phyloP scores from a whole-genome alignment of 2,113 vertebrate genomes.

The Camelus bactrianus region DNA sequence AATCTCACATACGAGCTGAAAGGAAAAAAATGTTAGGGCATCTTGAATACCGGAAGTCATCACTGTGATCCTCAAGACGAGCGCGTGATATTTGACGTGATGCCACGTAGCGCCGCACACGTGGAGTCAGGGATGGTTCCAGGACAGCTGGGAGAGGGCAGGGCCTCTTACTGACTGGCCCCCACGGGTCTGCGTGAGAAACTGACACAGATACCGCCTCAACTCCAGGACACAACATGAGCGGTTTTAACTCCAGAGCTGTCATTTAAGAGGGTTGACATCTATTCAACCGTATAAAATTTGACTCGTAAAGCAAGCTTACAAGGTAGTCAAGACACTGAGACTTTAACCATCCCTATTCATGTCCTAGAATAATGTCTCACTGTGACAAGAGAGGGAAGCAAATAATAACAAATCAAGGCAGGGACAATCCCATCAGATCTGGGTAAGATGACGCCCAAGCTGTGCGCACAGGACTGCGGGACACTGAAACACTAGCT shows the following conservation, averaged over 20 bases:
- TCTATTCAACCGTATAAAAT: neutral
- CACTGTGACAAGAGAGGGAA: neutral
- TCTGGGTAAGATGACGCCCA: neutral
- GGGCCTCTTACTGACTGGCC: neutral
- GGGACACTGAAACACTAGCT: neutral
- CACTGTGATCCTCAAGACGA: neutral
- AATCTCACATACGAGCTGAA: constrained; percentile 96
- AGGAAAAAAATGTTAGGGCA: constrained; percentile 12
- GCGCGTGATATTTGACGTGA: accelerated
- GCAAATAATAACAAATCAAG: neutral
- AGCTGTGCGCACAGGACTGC: neutral
- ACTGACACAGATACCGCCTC: neutral
- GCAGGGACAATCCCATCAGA: neutral
- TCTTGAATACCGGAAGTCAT: neutral
- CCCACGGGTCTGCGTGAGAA: neutral
- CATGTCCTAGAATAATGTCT: neutral
- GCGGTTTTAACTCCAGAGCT: neutral
- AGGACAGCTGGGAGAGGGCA: neutral
- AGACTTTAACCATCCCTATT: neutral
- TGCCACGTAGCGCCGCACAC: neutral
- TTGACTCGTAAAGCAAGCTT: neutral
- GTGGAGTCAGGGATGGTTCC: neutral
- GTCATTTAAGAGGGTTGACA: neutral
- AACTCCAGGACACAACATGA: neutral
- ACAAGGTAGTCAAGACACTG: neutral